These are phyloP conservation scores for Trididemnum miniatum DNA, from an alignment of 23 tunicate species.

Conservation along the genomic window DNA sequence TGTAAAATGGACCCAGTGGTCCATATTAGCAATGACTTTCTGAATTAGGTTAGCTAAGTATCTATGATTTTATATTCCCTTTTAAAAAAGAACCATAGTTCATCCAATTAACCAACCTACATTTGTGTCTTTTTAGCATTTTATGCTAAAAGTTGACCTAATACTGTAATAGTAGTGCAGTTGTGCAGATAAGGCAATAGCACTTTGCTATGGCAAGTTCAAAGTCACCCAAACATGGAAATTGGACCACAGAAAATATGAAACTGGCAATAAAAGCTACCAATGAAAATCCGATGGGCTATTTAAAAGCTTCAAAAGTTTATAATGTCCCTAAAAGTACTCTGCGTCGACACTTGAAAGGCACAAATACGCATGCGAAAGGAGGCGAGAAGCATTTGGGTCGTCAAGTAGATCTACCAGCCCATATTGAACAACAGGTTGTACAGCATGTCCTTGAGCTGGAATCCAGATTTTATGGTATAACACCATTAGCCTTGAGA, in stretches of 20 bases:
- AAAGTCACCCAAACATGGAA: too few relatives aligned
- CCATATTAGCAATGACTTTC: too few relatives aligned
- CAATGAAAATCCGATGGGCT: background rate
- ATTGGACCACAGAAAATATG: background rate
- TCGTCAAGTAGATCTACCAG: background rate
- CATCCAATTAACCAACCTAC: too few relatives aligned
- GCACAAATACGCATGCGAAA: background rate
- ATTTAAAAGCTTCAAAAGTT: background rate
- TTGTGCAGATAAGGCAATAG: too few relatives aligned
- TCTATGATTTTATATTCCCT: too few relatives aligned
- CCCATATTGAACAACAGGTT: background rate
- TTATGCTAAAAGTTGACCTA: too few relatives aligned
- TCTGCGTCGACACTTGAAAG: background rate
- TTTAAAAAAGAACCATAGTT: too few relatives aligned
- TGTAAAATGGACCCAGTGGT: too few relatives aligned
- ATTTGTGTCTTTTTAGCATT: too few relatives aligned
- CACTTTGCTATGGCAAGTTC: too few relatives aligned
- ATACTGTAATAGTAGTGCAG: too few relatives aligned
- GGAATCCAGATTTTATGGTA: constrained; percentile 29
- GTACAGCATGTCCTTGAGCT: constrained; percentile 2
- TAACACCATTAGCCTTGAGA: background rate
- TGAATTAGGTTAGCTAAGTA: too few relatives aligned
- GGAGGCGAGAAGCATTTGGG: constrained; percentile 4
- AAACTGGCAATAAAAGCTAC: background rate
- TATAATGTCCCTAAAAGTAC: constrained; percentile 30